These are phyloP conservation scores for Pemphigus obesinymphae DNA, from an alignment of 1,140 invertebrate species.

Conservation along the genomic window DNA sequence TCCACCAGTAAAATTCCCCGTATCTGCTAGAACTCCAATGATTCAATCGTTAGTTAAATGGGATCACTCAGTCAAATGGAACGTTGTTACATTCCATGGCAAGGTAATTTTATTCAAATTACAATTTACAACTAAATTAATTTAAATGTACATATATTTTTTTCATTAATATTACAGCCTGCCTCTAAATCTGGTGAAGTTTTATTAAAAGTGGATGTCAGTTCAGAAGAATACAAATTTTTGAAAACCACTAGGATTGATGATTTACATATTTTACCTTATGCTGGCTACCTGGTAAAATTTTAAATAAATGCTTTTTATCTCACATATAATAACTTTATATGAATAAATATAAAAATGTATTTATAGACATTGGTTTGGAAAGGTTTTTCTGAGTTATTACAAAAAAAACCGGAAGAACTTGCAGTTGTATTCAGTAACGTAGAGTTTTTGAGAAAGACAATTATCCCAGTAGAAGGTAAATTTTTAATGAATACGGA, in stretches of 20 bases:
- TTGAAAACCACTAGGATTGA: constrained; percentile 26
- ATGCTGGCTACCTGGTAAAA: constrained; percentile 34
- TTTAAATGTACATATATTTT: background rate
- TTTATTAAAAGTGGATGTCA: background rate
- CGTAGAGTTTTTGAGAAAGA: constrained; percentile 80
- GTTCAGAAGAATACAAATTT: background rate
- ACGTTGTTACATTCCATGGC: background rate
- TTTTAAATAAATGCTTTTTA: background rate
- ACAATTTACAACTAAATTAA: background rate
- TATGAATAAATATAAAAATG: background rate
- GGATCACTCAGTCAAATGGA: constrained; percentile 59
- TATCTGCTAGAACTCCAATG: constrained; percentile 70
- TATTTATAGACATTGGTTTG: constrained; percentile 68
- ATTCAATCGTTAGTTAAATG: constrained; percentile 66
- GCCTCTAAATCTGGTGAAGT: background rate
- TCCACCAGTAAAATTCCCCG: constrained; percentile 62
- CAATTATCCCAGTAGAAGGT: constrained; percentile 76
- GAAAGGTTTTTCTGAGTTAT: constrained; percentile 81
- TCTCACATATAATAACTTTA: background rate
- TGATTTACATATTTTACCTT: constrained; percentile 14
- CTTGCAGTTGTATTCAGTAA: constrained; percentile 79
- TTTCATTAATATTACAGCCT: background rate
- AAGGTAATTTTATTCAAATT: background rate
- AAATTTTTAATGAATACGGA: constrained; percentile 31
- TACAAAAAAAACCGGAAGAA: constrained; percentile 68